Conservation (phyloP, 2,888 invertebrate genomes). For the Apodemia zela region DNA sequence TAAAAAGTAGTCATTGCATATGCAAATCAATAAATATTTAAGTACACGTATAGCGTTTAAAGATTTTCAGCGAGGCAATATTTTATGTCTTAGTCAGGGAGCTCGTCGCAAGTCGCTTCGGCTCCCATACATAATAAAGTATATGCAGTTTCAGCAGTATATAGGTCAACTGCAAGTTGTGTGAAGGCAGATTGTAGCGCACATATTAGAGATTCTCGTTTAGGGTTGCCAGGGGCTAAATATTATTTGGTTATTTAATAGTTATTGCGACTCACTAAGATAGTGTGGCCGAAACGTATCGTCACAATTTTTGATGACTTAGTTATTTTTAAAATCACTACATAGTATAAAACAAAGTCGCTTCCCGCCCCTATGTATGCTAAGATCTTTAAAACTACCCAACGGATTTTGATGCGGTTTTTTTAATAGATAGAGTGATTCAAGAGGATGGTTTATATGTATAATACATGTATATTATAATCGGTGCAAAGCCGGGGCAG, state of each 20-base stretch:
- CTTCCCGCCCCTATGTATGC: no score
- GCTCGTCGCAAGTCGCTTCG: slow-evolving; percentile 33
- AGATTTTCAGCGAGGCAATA: slow-evolving; percentile 34
- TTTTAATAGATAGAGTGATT: no score
- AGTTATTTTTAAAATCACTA: no score
- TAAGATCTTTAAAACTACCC: no score
- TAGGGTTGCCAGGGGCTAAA: slow-evolving; percentile 2
- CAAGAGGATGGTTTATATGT: no score
- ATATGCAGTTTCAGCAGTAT: slow-evolving; percentile 33
- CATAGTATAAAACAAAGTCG: no score
- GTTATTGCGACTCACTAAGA: not conserved
- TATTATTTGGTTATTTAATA: not conserved
- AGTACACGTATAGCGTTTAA: slow-evolving; percentile 27
- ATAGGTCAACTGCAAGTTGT: slow-evolving; percentile 33
- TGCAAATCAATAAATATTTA: slow-evolving; percentile 13
- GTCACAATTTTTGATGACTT: no score
- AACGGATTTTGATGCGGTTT: no score
- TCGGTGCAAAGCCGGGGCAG: no score
- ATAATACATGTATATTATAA: no score
- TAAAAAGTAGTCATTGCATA: not conserved
- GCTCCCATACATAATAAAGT: slow-evolving; percentile 35
- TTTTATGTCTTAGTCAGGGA: slow-evolving; percentile 34
- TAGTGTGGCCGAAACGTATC: not conserved
- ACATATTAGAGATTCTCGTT: slow-evolving; percentile 28
- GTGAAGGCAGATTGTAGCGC: slow-evolving; percentile 30